These are phyloP conservation scores for Lissocephala sabroskyi DNA, from an alignment of 2,888 invertebrate species.

Conservation along the genomic window DNA sequence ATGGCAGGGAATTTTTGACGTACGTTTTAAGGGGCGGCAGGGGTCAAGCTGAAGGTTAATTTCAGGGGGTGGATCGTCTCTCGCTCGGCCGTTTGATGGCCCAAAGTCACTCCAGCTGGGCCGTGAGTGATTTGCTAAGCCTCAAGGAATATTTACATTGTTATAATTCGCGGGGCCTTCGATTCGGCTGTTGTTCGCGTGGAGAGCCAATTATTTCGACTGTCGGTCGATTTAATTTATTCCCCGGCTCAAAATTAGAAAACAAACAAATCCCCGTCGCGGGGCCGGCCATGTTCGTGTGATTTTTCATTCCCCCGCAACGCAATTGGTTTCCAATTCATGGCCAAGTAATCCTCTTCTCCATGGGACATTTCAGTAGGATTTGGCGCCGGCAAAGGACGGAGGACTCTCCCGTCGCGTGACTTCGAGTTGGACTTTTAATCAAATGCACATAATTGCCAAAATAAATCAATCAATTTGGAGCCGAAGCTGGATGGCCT, in stretches of 20 bases:
- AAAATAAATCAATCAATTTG: conserved; percentile 67
- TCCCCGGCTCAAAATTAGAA: conserved; percentile 61
- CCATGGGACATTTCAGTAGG: conserved; percentile 64
- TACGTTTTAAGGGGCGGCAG: neutral
- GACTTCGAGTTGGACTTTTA: conserved; percentile 56
- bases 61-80: no score
- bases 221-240: conserved; percentile 65
- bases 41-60: no score
- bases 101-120: no score
- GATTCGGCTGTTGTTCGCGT: conserved; percentile 27
- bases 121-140: no score
- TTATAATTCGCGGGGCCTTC: no score
- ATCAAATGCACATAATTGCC: conserved; percentile 66
- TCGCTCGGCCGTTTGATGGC: no score
- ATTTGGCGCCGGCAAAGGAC: conserved; percentile 40
- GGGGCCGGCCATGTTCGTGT: conserved; percentile 44
- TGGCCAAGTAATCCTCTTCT: conserved; percentile 59
- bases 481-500: conserved; percentile 32
- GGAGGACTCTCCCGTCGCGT: conserved; percentile 45
- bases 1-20: conserved; percentile 44
- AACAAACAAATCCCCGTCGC: conserved; percentile 56
- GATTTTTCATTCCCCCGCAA: conserved; percentile 64
- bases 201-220: conserved; percentile 51
- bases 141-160: no score
- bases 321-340: conserved; percentile 66